Evolutionary conservation across 1,140 invertebrate species (phyloP).

Genomic region (Lepidurus arcticus): DNA sequence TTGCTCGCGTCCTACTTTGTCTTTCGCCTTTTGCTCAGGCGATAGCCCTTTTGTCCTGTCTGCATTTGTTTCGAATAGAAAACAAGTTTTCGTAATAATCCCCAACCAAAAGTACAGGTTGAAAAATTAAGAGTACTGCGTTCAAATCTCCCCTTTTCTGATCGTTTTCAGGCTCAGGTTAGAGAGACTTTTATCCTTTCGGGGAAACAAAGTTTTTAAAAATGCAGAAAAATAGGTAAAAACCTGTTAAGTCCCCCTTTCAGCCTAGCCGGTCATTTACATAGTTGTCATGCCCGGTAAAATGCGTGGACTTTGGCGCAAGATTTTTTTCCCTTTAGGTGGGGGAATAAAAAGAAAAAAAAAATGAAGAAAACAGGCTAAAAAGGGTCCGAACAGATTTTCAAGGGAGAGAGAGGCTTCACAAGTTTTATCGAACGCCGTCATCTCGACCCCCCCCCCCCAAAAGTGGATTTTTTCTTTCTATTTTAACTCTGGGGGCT

Average conservation of each 20-base stretch:
- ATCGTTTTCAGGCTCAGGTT: background rate
- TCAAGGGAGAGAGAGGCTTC: no score
- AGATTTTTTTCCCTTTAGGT: background rate
- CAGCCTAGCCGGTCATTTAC: conserved; percentile 11
- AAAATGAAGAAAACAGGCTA: no score
- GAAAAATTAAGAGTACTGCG: background rate
- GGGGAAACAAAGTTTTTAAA: background rate
- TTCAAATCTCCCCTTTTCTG: no score
- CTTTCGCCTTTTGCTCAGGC: background rate
- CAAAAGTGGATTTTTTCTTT: no score
- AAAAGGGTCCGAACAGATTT: no score
- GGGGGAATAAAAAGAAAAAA: no score
- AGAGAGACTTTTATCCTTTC: background rate
- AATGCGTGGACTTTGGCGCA: background rate
- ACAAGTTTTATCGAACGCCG: no score
- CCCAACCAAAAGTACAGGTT: background rate
- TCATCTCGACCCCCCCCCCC: no score
- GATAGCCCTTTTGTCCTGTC: background rate
- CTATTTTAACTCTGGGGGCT: no score
- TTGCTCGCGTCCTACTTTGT: background rate
- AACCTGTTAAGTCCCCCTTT: background rate
- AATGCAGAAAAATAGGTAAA: background rate
- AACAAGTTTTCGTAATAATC: background rate
- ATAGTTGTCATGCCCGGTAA: conserved; percentile 4
- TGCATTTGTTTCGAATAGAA: background rate